Percentiles rank a stretch among this genome's conserved stretches.
Conservation (phyloP, 2,888 invertebrate genomes). For the Graphium colonna region DNA sequence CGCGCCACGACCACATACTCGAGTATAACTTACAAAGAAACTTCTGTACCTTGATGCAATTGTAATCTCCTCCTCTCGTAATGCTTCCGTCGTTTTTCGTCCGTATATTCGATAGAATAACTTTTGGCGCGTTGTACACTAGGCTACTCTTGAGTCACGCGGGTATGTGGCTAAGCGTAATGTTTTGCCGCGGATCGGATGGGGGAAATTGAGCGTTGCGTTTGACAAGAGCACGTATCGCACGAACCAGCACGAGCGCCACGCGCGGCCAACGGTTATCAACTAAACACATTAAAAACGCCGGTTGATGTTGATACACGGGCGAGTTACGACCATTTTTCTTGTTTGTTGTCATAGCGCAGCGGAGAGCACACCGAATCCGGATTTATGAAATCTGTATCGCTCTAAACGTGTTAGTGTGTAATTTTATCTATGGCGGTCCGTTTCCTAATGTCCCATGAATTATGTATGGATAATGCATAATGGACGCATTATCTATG, state of each 20-base stretch:
- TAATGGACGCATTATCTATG: too few relatives aligned
- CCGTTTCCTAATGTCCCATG: too few relatives aligned
- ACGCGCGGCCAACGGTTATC: constrained; percentile 63
- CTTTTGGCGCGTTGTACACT: neutral
- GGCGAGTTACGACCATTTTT: constrained; percentile 43
- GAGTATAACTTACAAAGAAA: constrained; percentile 24
- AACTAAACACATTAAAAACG: constrained; percentile 71
- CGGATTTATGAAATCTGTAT: constrained; percentile 8
- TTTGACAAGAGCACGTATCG: constrained; percentile 17
- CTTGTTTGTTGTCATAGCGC: constrained; percentile 26
- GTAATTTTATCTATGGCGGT: too few relatives aligned
- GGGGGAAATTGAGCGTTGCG: neutral
- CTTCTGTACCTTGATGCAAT: constrained; percentile 63
- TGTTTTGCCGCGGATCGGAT: constrained; percentile 4
- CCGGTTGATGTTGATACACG: constrained; percentile 48
- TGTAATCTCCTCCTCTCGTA: constrained; percentile 41
- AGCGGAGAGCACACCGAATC: constrained; percentile 16
- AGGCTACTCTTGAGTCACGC: neutral
- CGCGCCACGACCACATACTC: constrained; percentile 1
- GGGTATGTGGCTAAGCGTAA: neutral
- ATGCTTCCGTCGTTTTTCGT: constrained; percentile 33
- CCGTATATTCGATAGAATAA: constrained; percentile 28
- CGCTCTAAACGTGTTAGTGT: neutral
- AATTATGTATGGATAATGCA: too few relatives aligned
- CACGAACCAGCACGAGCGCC: constrained; percentile 61